phyloP scores from a whole-genome alignment of 2,888 invertebrate genomes.

The Nymphalis urticae region DNA sequence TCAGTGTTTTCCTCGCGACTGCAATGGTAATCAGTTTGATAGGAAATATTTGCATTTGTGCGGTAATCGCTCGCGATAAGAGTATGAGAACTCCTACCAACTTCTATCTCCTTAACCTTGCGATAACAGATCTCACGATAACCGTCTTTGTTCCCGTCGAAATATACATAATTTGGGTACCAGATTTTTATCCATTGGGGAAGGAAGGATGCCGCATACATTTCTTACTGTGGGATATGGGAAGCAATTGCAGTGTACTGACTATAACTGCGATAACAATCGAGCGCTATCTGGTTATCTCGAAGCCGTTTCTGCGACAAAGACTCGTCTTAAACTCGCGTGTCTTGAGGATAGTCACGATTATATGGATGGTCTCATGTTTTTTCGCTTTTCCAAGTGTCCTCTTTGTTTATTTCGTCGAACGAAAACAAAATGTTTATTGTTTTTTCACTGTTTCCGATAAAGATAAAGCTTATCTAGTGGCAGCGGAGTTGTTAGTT shows the following conservation, averaged over 20 bases:
- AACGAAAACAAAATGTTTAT: constrained; percentile 61
- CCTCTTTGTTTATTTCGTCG: constrained; percentile 62
- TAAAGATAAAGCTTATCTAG: constrained; percentile 53
- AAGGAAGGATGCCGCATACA: constrained; percentile 88
- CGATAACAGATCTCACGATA: constrained; percentile 88
- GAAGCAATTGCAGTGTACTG: constrained; percentile 89
- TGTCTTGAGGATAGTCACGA: constrained; percentile 85
- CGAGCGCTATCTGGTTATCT: constrained; percentile 92
- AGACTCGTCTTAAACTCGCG: constrained; percentile 89
- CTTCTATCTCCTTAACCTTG: constrained; percentile 89
- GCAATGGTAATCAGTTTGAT: constrained; percentile 86
- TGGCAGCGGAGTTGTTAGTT: constrained; percentile 85
- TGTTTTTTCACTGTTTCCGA: constrained; percentile 62
- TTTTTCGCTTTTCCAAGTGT: constrained; percentile 86
- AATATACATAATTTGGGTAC: constrained; percentile 88
- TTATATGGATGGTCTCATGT: constrained; percentile 89
- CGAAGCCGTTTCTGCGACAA: constrained; percentile 90
- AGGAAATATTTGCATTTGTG: constrained; percentile 89
- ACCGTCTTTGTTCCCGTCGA: constrained; percentile 89
- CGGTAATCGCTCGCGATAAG: constrained; percentile 86
- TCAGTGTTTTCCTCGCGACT: constrained; percentile 80
- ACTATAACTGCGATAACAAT: constrained; percentile 93
- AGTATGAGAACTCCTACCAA: constrained; percentile 92
- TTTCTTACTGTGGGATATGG: constrained; percentile 89
- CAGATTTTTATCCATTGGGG: constrained; percentile 87